Evolutionary conservation across 2,888 invertebrate species (phyloP).

Genomic region (Acleris cristana): DNA sequence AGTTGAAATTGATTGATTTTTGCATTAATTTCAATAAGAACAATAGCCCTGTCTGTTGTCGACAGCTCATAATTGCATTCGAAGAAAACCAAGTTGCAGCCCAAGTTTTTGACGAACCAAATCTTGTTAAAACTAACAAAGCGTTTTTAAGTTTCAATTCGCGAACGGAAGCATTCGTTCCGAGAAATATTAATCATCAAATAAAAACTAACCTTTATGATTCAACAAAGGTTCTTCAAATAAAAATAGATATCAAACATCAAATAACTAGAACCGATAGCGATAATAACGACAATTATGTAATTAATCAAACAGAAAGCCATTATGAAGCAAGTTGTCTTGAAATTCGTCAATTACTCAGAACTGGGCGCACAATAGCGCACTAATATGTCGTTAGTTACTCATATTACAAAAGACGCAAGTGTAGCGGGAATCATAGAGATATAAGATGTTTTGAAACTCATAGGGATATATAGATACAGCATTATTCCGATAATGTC

Average conservation of each 20-base stretch:
- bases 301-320: slow-evolving; percentile 64
- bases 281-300: slow-evolving; percentile 33
- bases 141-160: slow-evolving; percentile 22
- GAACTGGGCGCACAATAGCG: slow-evolving; percentile 73
- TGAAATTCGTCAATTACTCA: slow-evolving; percentile 74
- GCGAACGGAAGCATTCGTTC: slow-evolving; percentile 17
- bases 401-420: slow-evolving; percentile 2
- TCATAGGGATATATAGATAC: slow-evolving; percentile 61
- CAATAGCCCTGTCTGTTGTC: slow-evolving; percentile 70
- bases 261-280: slow-evolving; percentile 31
- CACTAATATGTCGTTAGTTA: slow-evolving; percentile 45
- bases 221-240: slow-evolving; percentile 26
- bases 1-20: slow-evolving; percentile 79
- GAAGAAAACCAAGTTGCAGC: slow-evolving; percentile 39
- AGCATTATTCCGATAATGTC: slow-evolving; percentile 69
- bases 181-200: slow-evolving; percentile 24
- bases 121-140: slow-evolving; percentile 36
- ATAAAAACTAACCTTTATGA: slow-evolving; percentile 6
- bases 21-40: slow-evolving; percentile 82
- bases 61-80: slow-evolving; percentile 72
- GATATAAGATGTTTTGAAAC: slow-evolving; percentile 5
- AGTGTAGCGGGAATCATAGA: background rate
- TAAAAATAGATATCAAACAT: slow-evolving; percentile 27
- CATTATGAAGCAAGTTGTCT: slow-evolving; percentile 49
- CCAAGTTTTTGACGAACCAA: slow-evolving; percentile 41